These are phyloP conservation scores for Phylloscopus whistleri DNA, from an alignment of 2,113 vertebrate species.

Conservation along the genomic window DNA sequence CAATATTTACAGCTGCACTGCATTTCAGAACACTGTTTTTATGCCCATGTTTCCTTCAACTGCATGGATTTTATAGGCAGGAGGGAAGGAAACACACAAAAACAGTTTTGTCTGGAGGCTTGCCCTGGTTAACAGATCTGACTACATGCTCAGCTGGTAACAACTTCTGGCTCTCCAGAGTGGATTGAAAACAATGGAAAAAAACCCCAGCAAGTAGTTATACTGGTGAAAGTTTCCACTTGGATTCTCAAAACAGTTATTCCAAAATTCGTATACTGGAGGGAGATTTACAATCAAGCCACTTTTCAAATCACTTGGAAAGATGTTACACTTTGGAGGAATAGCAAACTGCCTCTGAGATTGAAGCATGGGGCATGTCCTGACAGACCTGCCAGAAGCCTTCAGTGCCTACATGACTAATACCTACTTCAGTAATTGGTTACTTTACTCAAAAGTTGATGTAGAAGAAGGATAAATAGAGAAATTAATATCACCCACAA, in stretches of 20 bases:
- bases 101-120: slow-evolving; percentile 28
- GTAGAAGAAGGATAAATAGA: background rate
- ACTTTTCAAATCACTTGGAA: background rate
- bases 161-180: slow-evolving; percentile 20
- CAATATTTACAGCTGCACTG: background rate
- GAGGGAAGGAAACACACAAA: slow-evolving; percentile 17
- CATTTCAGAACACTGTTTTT: slow-evolving; percentile 32
- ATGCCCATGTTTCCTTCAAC: slow-evolving; percentile 22
- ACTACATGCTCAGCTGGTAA: slow-evolving; percentile 18
- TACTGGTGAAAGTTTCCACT: slow-evolving; percentile 17
- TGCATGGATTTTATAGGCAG: slow-evolving; percentile 24
- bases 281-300: background rate
- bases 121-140: background rate
- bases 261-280: background rate
- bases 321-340: background rate
- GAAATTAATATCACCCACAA: background rate
- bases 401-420: background rate
- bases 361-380: background rate
- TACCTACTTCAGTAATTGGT: background rate
- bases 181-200: slow-evolving; percentile 24
- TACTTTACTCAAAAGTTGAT: background rate
- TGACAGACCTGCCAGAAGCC: background rate
- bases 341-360: background rate
- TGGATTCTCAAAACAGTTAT: slow-evolving; percentile 8
- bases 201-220: background rate